Evolutionary conservation across 2,113 vertebrate species (phyloP).

Genomic region (Micromys minutus): DNA sequence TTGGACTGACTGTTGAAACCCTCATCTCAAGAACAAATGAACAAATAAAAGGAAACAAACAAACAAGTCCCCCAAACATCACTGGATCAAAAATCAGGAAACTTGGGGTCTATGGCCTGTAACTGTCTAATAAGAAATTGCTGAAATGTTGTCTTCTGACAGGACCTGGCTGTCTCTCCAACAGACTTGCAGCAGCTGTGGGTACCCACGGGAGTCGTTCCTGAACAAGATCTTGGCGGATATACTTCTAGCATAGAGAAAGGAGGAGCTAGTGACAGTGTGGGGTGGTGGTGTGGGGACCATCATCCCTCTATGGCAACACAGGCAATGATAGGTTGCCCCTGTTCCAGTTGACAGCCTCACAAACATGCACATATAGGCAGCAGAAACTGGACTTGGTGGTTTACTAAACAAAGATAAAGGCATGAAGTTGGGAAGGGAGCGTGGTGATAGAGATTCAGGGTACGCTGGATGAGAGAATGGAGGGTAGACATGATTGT

Average conservation of each 20-base stretch:
- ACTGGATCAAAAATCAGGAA: background rate
- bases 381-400: background rate
- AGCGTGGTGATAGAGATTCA: background rate
- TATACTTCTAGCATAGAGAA: no score
- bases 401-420: background rate
- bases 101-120: background rate
- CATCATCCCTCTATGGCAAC: background rate
- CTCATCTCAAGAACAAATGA: background rate
- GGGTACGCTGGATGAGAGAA: background rate
- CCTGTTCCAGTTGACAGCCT: background rate
- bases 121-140: background rate
- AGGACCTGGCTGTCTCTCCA: background rate
- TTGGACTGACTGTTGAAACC: background rate
- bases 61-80: background rate
- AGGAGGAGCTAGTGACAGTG: background rate
- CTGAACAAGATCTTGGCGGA: background rate
- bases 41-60: background rate
- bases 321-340: background rate
- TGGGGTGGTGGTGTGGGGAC: background rate
- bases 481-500: background rate
- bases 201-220: background rate
- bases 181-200: background rate
- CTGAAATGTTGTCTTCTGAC: background rate
- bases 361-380: background rate
- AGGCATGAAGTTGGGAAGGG: background rate